These are phyloP conservation scores for Lathronympha strigana DNA, from an alignment of 2,888 invertebrate genomes.

Conservation along the genomic window DNA sequence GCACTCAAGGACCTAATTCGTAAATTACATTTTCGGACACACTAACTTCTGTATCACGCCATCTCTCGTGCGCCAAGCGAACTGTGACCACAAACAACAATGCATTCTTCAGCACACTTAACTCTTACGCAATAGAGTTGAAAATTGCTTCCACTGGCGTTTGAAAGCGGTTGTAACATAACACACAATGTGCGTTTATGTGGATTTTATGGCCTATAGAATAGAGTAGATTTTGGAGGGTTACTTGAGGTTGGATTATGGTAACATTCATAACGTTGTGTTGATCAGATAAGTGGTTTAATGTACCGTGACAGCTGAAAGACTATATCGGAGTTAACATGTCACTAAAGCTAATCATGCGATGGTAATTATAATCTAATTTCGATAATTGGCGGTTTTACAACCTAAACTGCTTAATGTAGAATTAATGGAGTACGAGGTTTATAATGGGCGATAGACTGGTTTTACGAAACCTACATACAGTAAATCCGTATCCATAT, in stretches of 20 bases:
- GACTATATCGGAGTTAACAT: constrained; percentile 23
- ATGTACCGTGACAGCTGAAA: constrained; percentile 21
- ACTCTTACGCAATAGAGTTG: neutral
- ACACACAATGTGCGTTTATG: neutral
- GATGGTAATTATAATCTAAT: constrained; percentile 27
- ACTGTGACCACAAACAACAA: neutral
- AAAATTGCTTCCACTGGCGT: neutral
- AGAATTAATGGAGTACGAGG: neutral
- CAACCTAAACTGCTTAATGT: neutral
- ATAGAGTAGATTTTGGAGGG: neutral
- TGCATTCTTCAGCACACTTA: constrained; percentile 12
- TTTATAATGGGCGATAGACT: neutral
- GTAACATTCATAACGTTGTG: constrained; percentile 1
- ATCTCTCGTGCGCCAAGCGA: constrained; percentile 20
- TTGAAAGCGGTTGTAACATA: neutral
- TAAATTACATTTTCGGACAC: constrained; percentile 5
- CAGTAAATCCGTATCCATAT: too few species aligned
- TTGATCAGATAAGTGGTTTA: constrained; percentile 27
- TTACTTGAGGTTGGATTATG: neutral
- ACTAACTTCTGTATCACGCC: constrained; percentile 5
- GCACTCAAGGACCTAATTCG: neutral
- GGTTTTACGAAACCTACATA: neutral
- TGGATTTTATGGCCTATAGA: neutral
- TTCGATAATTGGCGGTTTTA: constrained; percentile 14
- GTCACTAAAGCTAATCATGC: constrained; percentile 29